These are phyloP conservation scores for Zygaena filipendulae DNA, from an alignment of 2,888 invertebrate species.

Conservation along the genomic window DNA sequence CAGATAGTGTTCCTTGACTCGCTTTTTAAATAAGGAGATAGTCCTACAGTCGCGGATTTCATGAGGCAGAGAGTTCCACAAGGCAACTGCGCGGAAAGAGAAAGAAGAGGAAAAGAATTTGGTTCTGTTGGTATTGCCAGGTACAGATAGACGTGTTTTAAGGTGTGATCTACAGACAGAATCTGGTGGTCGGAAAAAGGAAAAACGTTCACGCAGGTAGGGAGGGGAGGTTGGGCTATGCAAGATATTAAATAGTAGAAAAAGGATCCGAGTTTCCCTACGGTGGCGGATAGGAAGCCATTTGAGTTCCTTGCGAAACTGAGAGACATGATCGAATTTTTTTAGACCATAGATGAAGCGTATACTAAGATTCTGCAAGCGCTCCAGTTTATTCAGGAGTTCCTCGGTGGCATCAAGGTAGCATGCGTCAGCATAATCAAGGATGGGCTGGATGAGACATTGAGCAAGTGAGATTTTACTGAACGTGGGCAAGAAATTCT, in stretches of 20 bases:
- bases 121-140: not conserved
- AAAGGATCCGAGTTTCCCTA: not conserved
- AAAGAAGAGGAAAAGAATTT: not conserved
- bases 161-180: too few species aligned
- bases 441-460: not conserved
- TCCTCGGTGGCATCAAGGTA: conserved; percentile 3
- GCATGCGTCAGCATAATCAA: conserved; percentile 2
- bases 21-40: not conserved
- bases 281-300: conserved; percentile 1
- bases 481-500: not conserved
- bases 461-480: not conserved
- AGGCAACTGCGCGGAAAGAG: not conserved
- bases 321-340: not conserved
- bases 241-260: not conserved
- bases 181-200: too few species aligned
- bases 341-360: too few species aligned
- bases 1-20: not conserved
- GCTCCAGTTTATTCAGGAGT: conserved; percentile 1
- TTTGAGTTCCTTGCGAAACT: conserved; percentile 1
- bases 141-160: not conserved
- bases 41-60: not conserved
- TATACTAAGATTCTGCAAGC: conserved; percentile 2
- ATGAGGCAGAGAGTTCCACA: conserved; percentile 1
- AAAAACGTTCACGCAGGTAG: too few species aligned
- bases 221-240: too few species aligned